Base-by-base conservation (phyloP, 2,888 invertebrate species). In the Amblyjoppa fuscipennis region DNA sequence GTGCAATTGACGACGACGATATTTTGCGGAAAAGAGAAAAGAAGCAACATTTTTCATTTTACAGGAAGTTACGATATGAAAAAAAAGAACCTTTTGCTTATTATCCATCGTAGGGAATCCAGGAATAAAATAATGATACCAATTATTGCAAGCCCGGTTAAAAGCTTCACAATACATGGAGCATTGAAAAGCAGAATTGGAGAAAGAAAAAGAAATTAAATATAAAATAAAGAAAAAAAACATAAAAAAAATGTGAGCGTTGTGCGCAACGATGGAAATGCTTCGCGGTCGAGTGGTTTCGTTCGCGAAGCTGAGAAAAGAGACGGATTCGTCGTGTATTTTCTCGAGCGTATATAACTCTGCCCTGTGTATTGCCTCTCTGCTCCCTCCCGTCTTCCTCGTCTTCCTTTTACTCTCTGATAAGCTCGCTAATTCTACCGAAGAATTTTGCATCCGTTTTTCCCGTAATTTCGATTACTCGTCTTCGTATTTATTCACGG, bases 261-360 rank as follows among this genome's bases (percentile, higher is more conserved):
- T 20, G 49, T 38, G 31, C 68, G 28, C 31, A 45, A 75, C 51
- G 49, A 53, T 45, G 56, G 56, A 77, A 45, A 71, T 51, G 74
- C 69, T 83, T 61, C 6, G 51, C 41, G 56, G 68, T 69, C 38
- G 78, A 74, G 49, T 61, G 68, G 16, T 68, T 68, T 38, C 41
- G 51, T 53, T 61, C 68, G 6, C n/a, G 49, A 38, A 66, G 73
- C 61, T 34, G 13, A 74, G 68, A 61, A 69, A 69, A 69, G 38
- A 53, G 34, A 83, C 56, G 79, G 69, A 70, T 6, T 11, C 28
- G 68, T 34, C 7, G 64, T 64, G 68, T 64, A 75, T 79, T 79
- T 83, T 70, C 79, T 83, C 70, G 28, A 77, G 83, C 74, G 75
- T 70, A 25, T 25, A 64, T 77, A 49, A 74, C 38, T 64, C 53